Evolutionary conservation across 2,113 vertebrate species (phyloP).

Genomic region (Cheilinus undulatus): DNA sequence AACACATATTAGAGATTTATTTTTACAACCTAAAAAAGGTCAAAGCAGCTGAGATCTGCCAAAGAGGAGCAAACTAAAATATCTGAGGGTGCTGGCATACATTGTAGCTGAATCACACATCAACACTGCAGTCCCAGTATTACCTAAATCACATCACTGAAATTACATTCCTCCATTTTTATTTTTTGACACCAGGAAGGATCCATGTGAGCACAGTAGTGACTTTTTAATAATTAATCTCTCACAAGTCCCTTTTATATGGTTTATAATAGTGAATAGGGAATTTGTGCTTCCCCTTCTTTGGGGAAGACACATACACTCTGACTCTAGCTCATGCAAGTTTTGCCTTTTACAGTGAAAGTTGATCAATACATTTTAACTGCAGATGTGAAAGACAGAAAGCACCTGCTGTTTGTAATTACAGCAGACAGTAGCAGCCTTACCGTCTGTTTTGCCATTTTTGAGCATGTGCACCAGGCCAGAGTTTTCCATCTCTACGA

Average conservation of each 20-base stretch:
- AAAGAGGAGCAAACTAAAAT: not conserved
- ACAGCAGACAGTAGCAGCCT: conserved; percentile 25
- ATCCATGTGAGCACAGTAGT: not conserved
- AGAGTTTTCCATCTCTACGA: conserved; percentile 99
- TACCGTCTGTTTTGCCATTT: conserved; percentile 99
- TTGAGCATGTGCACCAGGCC: conserved; percentile 99
- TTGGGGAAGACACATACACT: not conserved
- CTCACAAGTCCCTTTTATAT: conserved; percentile 4
- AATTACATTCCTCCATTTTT: not conserved
- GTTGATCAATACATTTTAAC: not conserved
- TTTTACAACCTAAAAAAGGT: not conserved
- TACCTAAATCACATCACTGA: conserved; percentile 12
- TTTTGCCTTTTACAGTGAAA: not conserved
- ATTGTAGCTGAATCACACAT: not conserved
- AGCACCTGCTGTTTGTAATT: no score
- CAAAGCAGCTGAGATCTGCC: conserved; percentile 8
- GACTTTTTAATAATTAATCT: not conserved
- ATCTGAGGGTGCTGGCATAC: not conserved
- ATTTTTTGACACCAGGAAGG: not conserved
- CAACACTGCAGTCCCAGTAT: not conserved
- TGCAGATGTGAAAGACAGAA: no score
- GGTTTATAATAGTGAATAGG: not conserved
- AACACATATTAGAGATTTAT: conserved; percentile 21
- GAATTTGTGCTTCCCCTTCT: not conserved
- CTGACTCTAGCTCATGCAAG: not conserved